Percentiles rank a stretch among this genome's conserved stretches.
Conservation (phyloP, 2,888 invertebrate genomes). For the Onchidella celtica region DNA sequence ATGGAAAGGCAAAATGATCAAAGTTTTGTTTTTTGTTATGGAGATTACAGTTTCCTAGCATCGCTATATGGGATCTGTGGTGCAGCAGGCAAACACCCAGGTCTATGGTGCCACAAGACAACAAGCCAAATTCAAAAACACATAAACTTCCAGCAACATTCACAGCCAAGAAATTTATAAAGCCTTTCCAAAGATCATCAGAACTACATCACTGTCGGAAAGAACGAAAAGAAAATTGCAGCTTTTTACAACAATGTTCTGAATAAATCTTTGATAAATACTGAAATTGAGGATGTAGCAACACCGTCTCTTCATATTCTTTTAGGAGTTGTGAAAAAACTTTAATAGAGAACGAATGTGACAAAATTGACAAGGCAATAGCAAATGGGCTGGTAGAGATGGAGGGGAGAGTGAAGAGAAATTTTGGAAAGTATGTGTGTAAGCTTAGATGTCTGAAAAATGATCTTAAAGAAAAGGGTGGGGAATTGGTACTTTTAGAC, state of each 20-base stretch:
- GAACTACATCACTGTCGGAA: neutral
- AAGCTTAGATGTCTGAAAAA: no score
- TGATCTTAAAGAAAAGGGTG: no score
- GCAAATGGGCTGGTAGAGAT: no score
- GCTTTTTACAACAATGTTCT: neutral
- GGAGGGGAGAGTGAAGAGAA: no score
- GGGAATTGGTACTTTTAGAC: no score
- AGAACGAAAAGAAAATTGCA: neutral
- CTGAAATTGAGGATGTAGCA: neutral
- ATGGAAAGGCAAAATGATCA: no score
- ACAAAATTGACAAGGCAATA: neutral
- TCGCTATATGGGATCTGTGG: conserved; percentile 22
- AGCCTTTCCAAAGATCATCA: neutral
- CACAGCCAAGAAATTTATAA: neutral
- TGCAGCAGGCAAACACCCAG: conserved; percentile 6
- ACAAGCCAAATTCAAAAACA: neutral
- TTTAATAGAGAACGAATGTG: conserved; percentile 5
- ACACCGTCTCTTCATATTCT: conserved; percentile 30
- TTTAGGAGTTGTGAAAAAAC: conserved; percentile 21
- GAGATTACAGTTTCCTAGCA: conserved; percentile 10
- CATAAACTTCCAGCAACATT: neutral
- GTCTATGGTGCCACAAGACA: conserved; percentile 17
- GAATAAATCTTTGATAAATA: neutral
- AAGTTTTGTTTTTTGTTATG: conserved; percentile 13
- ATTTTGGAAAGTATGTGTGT: no score